Conservation (phyloP, 2,113 vertebrate genomes). For the Tragelaphus imberbis region DNA sequence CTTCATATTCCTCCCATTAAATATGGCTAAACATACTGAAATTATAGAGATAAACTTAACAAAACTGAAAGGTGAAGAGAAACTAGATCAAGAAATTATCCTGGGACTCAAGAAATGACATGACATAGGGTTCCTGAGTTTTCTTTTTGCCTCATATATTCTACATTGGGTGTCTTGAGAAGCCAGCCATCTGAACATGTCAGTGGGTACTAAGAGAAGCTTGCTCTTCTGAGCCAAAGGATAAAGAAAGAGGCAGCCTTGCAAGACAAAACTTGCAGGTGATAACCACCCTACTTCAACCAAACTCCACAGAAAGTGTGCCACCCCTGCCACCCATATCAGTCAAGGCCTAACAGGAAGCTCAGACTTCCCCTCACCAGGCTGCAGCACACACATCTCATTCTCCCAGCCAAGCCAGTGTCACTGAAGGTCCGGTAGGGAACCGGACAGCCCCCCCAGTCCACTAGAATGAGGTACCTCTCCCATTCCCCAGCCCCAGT, state of each 20-base stretch:
- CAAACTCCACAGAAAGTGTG: background rate
- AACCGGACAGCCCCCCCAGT: too few species aligned
- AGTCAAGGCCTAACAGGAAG: background rate
- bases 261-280: background rate
- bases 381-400: background rate
- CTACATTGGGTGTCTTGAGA: background rate
- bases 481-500: background rate
- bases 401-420: background rate
- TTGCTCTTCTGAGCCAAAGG: background rate
- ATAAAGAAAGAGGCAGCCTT: background rate
- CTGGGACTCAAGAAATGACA: background rate
- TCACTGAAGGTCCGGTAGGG: background rate
- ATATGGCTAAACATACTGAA: background rate
- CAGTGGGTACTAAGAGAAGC: background rate
- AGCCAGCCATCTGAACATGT: background rate
- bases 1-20: background rate
- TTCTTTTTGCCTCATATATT: background rate
- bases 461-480: background rate
- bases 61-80: background rate
- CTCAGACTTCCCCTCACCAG: background rate
- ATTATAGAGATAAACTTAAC: background rate
- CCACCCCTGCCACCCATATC: background rate
- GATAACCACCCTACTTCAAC: background rate
- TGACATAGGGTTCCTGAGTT: background rate
- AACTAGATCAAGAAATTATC: background rate